phyloP scores from a whole-genome alignment of 2,797 vertebrate species.

The Yasuhikotakia modesta region DNA sequence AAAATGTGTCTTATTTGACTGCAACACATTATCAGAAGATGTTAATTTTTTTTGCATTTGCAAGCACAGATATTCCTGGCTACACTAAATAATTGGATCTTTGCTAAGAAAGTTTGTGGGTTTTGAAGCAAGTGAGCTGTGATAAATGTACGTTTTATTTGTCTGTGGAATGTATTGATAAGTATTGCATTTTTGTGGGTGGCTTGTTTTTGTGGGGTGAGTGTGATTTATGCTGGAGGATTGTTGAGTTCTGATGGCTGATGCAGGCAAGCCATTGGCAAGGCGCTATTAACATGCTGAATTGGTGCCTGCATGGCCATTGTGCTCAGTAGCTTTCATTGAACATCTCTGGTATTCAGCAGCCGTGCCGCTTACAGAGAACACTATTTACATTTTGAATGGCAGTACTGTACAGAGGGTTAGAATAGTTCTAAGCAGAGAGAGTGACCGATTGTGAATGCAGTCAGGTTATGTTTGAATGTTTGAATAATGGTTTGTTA shows the following conservation, averaged over 20 bases:
- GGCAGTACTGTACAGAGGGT: slow-evolving; percentile 62
- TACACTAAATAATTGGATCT: no score
- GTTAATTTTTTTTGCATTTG: no score
- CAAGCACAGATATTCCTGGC: no score
- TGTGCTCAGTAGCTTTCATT: slow-evolving; percentile 51
- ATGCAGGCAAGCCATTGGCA: slow-evolving; percentile 68
- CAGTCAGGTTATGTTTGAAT: slow-evolving; percentile 35
- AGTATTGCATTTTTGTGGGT: slow-evolving; percentile 68
- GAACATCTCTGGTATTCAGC: slow-evolving; percentile 42
- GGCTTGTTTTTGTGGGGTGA: slow-evolving; percentile 72
- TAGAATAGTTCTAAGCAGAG: slow-evolving; percentile 58
- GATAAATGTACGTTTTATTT: slow-evolving; percentile 56
- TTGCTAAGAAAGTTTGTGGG: neutral
- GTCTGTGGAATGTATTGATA: slow-evolving; percentile 57
- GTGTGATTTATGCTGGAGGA: slow-evolving; percentile 71
- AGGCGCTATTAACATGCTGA: slow-evolving; percentile 75
- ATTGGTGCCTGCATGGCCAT: slow-evolving; percentile 80
- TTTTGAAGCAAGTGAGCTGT: neutral
- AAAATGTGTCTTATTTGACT: no score
- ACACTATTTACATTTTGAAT: slow-evolving; percentile 45
- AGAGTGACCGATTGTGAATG: slow-evolving; percentile 48
- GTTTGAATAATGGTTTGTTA: slow-evolving; percentile 27
- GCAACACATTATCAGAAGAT: no score
- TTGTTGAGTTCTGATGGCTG: slow-evolving; percentile 67
- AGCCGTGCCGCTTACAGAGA: slow-evolving; percentile 64